Conservation (phyloP, 2,797 vertebrate genomes). For the Rousettus madagascariensis region DNA sequence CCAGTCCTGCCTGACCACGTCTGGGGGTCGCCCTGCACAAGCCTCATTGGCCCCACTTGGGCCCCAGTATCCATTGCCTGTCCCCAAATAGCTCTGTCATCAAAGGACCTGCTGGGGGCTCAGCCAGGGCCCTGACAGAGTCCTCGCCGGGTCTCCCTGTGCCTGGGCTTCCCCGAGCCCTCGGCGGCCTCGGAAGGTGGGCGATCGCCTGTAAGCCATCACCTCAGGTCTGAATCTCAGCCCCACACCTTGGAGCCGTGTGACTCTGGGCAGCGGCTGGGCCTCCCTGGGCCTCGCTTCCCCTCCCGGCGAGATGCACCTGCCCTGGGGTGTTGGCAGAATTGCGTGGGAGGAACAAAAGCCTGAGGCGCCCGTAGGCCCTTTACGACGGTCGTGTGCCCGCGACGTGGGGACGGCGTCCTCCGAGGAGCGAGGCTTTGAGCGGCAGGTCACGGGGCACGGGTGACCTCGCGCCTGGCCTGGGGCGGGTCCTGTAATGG, state of each 20-base stretch:
- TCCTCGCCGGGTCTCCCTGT: fast-evolving
- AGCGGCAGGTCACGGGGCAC: fast-evolving
- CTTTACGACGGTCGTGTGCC: fast-evolving
- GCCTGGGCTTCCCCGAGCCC: fast-evolving
- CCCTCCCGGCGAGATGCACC: no score
- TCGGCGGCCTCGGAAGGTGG: fast-evolving
- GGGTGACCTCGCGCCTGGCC: fast-evolving
- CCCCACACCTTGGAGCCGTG: background rate
- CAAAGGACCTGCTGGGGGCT: background rate
- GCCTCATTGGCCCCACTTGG: fast-evolving
- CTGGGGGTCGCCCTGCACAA: background rate
- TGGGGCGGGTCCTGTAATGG: fast-evolving
- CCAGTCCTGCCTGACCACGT: background rate
- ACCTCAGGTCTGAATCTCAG: fast-evolving
- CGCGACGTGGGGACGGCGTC: fast-evolving
- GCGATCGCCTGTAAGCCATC: background rate
- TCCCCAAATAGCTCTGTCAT: background rate
- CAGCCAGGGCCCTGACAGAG: background rate
- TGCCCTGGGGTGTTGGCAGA: no score
- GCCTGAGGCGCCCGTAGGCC: background rate
- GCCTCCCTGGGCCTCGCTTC: background rate
- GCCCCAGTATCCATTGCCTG: fast-evolving
- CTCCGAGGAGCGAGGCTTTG: background rate
- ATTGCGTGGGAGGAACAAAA: fast-evolving
- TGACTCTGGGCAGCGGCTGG: background rate